Percentiles rank a stretch among this genome's conserved stretches.
Evolutionary conservation across 2,888 invertebrate species (phyloP).

Genomic region (Periphyllus acericola): DNA sequence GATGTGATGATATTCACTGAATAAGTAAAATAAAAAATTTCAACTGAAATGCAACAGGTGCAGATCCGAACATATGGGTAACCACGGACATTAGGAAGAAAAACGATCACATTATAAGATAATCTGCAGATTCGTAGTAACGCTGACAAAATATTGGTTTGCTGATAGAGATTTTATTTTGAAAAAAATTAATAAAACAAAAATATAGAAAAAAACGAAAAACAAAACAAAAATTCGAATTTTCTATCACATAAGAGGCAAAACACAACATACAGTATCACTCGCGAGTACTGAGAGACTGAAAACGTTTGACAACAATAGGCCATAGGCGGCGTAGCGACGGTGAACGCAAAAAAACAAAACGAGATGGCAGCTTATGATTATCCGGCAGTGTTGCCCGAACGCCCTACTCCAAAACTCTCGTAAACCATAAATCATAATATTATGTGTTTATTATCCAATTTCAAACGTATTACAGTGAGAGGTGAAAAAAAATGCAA

Average conservation of each 20-base stretch:
- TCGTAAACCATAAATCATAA: conserved; percentile 10
- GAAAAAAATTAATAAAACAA: neutral
- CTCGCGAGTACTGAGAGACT: conserved; percentile 7
- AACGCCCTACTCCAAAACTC: conserved; percentile 23
- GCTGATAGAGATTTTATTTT: neutral
- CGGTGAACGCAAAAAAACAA: conserved; percentile 25
- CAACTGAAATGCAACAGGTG: conserved; percentile 55
- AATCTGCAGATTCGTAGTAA: neutral
- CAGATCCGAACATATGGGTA: conserved; percentile 46
- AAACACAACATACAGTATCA: conserved; percentile 21
- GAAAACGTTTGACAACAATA: conserved; percentile 49
- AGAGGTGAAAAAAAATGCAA: neutral
- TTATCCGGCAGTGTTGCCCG: conserved; percentile 44
- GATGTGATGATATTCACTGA: conserved; percentile 14
- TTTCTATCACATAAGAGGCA: neutral
- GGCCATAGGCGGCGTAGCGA: conserved; percentile 8
- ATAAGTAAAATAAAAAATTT: conserved; percentile 6
- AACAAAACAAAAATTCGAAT: conserved; percentile 38
- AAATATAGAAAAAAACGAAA: neutral
- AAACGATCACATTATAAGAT: conserved; percentile 12
- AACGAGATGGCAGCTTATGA: conserved; percentile 60
- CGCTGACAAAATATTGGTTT: neutral
- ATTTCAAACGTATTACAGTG: neutral
- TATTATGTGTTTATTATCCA: neutral
- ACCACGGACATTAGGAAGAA: conserved; percentile 14